Percentiles rank a stretch among this genome's conserved stretches.
Conservation (phyloP, 2,888 invertebrate genomes). For the Cryptus armator region DNA sequence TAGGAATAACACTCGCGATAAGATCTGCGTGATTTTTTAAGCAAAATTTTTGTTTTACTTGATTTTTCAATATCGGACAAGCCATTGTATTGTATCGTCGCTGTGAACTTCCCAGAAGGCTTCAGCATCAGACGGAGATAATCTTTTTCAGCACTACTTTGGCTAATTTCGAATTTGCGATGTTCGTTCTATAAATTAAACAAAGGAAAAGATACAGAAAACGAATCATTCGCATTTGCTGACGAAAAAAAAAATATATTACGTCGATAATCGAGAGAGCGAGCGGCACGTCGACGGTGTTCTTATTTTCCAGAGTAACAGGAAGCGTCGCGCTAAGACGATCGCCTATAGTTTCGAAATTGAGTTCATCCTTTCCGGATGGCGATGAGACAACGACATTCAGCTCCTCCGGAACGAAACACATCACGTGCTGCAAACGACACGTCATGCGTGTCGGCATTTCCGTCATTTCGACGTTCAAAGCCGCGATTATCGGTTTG, state of each 20-base stretch:
- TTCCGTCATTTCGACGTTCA: constrained; percentile 78
- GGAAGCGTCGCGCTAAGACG: constrained; percentile 73
- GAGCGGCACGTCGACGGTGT: constrained; percentile 77
- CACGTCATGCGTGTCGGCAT: constrained; percentile 80
- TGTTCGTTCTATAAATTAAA: constrained; percentile 69
- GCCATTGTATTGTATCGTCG: constrained; percentile 43
- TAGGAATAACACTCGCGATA: neutral
- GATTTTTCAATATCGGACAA: constrained; percentile 23
- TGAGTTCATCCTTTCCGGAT: constrained; percentile 71
- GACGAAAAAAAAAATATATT: constrained; percentile 42
- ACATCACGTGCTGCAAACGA: constrained; percentile 80
- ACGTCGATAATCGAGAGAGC: constrained; percentile 77
- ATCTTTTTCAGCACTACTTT: constrained; percentile 61
- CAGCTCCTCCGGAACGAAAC: constrained; percentile 81
- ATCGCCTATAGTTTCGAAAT: constrained; percentile 77
- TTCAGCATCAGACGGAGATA: constrained; percentile 64
- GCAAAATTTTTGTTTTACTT: constrained; percentile 31
- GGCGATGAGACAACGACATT: constrained; percentile 74
- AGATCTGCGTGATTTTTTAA: neutral
- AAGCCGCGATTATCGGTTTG: constrained; percentile 77
- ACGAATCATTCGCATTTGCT: neutral
- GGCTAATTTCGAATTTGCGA: constrained; percentile 23
- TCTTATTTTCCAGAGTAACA: constrained; percentile 80
- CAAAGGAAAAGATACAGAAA: neutral
- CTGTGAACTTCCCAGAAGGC: constrained; percentile 58